These are phyloP conservation scores for Tenthredo livida DNA, from an alignment of 2,888 invertebrate genomes.

Conservation along the genomic window DNA sequence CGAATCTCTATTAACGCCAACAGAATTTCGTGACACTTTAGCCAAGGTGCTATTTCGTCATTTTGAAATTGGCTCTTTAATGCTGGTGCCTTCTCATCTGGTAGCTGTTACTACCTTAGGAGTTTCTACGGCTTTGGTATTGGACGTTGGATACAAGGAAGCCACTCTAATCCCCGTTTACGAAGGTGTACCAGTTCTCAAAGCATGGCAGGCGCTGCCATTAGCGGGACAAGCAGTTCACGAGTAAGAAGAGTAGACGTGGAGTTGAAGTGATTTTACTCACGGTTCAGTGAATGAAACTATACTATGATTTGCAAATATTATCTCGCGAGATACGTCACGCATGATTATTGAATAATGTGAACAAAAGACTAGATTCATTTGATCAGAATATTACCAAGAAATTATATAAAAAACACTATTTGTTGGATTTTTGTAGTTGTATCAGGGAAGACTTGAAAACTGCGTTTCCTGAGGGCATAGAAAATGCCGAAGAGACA, in stretches of 20 bases:
- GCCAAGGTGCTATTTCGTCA: constrained; percentile 95
- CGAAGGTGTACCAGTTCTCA: constrained; percentile 91
- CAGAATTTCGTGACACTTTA: constrained; percentile 90
- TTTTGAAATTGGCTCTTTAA: constrained; percentile 89
- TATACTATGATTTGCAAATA: background rate
- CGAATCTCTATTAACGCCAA: constrained; percentile 92
- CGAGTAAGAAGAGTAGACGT: constrained; percentile 79
- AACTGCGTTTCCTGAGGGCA: constrained; percentile 61
- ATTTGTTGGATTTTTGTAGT: constrained; percentile 59
- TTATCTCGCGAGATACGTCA: background rate
- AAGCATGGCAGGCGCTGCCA: constrained; percentile 91
- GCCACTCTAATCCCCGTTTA: constrained; percentile 90
- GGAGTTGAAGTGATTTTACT: constrained; percentile 20
- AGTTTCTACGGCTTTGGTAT: constrained; percentile 88
- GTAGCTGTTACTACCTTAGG: constrained; percentile 92
- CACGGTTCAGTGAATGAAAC: background rate
- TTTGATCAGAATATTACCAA: background rate
- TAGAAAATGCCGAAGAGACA: constrained; percentile 72
- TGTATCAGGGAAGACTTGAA: constrained; percentile 66
- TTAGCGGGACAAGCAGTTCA: constrained; percentile 88
- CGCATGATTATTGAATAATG: background rate
- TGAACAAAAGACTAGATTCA: background rate
- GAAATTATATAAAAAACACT: background rate
- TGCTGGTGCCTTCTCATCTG: constrained; percentile 92
- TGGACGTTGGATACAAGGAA: constrained; percentile 94